Evolutionary conservation across 2,113 vertebrate genomes (phyloP).

Genomic region (Dasypus novemcinctus): DNA sequence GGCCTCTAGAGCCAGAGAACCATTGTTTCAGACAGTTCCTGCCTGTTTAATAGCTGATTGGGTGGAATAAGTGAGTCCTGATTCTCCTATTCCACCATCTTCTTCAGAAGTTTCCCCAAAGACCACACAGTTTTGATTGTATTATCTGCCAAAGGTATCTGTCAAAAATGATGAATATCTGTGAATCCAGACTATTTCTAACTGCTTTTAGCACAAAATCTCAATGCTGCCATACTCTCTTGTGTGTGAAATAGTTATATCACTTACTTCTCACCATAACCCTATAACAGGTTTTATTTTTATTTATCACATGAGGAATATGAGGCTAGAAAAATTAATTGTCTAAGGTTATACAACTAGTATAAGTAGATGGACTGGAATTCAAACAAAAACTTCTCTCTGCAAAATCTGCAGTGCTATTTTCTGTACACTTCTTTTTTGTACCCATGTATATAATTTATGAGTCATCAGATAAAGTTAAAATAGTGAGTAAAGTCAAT

Average conservation of each 20-base stretch:
- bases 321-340: not conserved
- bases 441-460: not conserved
- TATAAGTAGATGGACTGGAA: not conserved
- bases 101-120: no score
- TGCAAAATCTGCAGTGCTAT: not conserved
- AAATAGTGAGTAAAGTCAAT: not conserved
- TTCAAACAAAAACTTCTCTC: not conserved
- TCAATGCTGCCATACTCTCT: not conserved
- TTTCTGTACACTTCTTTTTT: not conserved
- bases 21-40: no score
- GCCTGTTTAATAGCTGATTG: no score
- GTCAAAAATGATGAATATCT: not conserved
- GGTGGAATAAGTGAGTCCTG: no score
- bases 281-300: not conserved
- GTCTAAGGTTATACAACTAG: not conserved
- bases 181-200: not conserved
- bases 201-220: not conserved
- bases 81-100: no score
- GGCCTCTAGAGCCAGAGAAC: no score
- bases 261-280: not conserved
- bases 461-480: not conserved
- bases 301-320: not conserved
- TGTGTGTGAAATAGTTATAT: not conserved
- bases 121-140: not conserved
- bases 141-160: not conserved